Base-by-base conservation (phyloP, 2,888 invertebrate genomes). In the Euclidia mi region DNA sequence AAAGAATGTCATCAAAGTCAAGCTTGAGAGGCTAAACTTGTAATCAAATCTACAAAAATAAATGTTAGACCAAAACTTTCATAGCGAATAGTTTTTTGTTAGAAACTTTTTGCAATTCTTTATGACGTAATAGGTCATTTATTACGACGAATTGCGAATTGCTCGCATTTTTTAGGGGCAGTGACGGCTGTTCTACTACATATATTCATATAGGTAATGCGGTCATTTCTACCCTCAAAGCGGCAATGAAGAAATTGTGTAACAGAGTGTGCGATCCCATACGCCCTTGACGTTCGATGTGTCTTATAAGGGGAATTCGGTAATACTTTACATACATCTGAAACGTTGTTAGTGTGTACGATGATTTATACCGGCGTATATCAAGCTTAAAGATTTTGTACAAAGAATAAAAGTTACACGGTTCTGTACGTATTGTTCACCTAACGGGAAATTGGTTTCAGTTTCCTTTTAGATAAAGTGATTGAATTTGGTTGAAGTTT, bases 171-270 rank as follows among this genome's bases (percentile, higher is more conserved):
- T 62, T 65, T 52, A 51, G 29, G 41, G 25, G 38, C 25, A 42
- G 38, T 43, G 57, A 58, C 47, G 28, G 55, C 50, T 56, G 41
- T 32, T 29, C 40, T 51, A 48, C 58, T 51, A 47, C 35, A 25
- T 42, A 47, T 32, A 56, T 41, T 46, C 25, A 14, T 17, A 58
- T 53, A 52, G 49, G 60, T 69, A 61, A 61, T 53, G 34, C 37
- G 56, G 55, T 43, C 52, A 58, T 58, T 65, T 43, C 40, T 46
- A 44, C 34, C 55, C 56, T 45, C 56, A 46, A 53, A 62, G 58
- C 28, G 29, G 46, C 55, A 35, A 63, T 70, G 56, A 43, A 50
- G 53, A 55, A 65, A 62, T 62, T 65, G 62, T 65, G 51, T 61
- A 69, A 71, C 47, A 50, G 48, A 28, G 17, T 40, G 42, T 58